A percentile compares a stretch with the other conserved stretches of the same genome.
Conservation (phyloP, 2,888 invertebrate species). For the Xylota sylvarum region DNA sequence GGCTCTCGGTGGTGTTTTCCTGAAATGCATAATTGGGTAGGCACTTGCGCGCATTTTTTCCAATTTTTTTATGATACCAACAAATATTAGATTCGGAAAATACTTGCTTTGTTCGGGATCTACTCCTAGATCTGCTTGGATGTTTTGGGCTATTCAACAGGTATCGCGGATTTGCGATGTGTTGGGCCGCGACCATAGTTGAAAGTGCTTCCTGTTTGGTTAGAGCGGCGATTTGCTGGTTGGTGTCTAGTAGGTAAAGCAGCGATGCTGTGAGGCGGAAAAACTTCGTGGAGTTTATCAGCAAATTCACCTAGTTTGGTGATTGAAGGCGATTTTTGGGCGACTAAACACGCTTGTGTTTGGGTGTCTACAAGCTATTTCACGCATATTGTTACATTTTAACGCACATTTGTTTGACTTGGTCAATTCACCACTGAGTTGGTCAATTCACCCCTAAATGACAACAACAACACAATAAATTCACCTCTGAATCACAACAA, state of each 20-base stretch:
- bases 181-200: background rate
- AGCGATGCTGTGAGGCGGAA: background rate
- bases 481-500: too few species aligned
- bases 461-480: too few species aligned
- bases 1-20: slow-evolving; percentile 39
- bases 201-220: too few species aligned
- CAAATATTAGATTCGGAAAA: background rate
- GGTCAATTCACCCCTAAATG: too few species aligned
- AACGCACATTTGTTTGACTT: too few species aligned
- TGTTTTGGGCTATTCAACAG: too few species aligned
- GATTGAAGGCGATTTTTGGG: background rate
- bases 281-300: background rate
- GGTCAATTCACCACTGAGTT: too few species aligned
- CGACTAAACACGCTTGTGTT: background rate
- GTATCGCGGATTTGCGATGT: background rate
- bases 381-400: too few species aligned
- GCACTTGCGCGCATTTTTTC: background rate
- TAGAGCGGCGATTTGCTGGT: background rate
- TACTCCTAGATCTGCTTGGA: too few species aligned
- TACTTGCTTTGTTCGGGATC: background rate
- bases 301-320: background rate
- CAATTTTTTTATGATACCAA: background rate
- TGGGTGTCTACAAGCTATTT: too few species aligned
- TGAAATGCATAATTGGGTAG: background rate
- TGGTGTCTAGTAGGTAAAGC: background rate